A percentile compares a stretch with the other conserved stretches of the same genome.
Evolutionary conservation across 2,888 invertebrate species (phyloP).

Genomic region (Aporophyla lueneburgensis): DNA sequence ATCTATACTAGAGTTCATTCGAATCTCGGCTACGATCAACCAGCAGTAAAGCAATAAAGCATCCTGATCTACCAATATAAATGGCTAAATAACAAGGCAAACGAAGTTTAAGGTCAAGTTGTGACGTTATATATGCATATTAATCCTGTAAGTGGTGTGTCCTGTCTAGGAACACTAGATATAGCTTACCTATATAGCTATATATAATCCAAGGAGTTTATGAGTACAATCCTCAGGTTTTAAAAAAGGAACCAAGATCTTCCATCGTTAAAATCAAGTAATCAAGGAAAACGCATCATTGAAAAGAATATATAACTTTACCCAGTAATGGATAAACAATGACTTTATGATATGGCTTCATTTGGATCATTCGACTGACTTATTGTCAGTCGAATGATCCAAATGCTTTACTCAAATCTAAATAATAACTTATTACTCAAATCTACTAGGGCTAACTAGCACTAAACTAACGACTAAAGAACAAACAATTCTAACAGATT

Average conservation of each 20-base stretch:
- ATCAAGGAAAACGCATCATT: not conserved
- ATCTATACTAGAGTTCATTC: not conserved
- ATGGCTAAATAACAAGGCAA: constrained; percentile 7
- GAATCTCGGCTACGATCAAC: not conserved
- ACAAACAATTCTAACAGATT: not conserved
- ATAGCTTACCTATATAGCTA: not conserved
- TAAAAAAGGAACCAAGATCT: not conserved
- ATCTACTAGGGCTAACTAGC: not conserved
- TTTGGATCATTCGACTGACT: not conserved
- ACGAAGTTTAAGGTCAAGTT: constrained; percentile 31
- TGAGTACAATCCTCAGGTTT: no score
- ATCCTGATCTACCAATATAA: not conserved
- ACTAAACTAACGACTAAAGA: not conserved
- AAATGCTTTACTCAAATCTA: no score
- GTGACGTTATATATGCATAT: constrained; percentile 9
- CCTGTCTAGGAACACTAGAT: constrained; percentile 21
- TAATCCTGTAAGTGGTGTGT: constrained; percentile 43
- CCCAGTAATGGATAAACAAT: not conserved
- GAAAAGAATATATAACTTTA: not conserved
- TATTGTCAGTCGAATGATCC: no score
- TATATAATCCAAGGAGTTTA: not conserved
- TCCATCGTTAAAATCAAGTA: not conserved
- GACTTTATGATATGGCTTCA: not conserved
- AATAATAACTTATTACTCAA: not conserved
- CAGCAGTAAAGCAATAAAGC: no score